phyloP scores from a whole-genome alignment of 2,888 invertebrate species.

The Cactoblastis cactorum region DNA sequence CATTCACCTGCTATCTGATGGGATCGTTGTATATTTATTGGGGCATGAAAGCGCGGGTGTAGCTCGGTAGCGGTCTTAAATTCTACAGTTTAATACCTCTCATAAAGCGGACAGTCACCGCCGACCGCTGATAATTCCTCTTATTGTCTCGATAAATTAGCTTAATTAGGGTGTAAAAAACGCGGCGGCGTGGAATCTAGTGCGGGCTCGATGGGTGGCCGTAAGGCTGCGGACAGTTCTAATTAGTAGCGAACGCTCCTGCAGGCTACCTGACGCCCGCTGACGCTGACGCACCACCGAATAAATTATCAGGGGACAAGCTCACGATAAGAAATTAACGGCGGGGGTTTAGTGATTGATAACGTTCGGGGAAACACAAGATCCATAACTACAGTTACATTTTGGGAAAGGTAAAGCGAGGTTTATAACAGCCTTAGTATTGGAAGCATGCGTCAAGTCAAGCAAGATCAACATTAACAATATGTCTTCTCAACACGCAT shows the following conservation, averaged over 20 bases:
- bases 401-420: too few relatives aligned
- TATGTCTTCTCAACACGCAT: too few relatives aligned
- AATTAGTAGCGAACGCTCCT: constrained; percentile 29
- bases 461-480: too few relatives aligned
- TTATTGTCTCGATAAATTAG: constrained; percentile 77
- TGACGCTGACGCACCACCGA: constrained; percentile 13
- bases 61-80: constrained; percentile 71
- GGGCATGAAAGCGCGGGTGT: constrained; percentile 57
- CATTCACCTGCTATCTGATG: constrained; percentile 54
- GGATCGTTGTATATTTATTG: constrained; percentile 69
- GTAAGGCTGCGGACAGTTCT: constrained; percentile 21
- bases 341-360: constrained; percentile 10
- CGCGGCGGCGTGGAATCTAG: constrained; percentile 66
- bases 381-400: too few relatives aligned
- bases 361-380: background rate
- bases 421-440: too few relatives aligned
- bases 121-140: constrained; percentile 60
- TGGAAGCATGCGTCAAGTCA: too few relatives aligned
- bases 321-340: constrained; percentile 2
- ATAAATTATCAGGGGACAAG: constrained; percentile 12
- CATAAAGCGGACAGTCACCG: constrained; percentile 63
- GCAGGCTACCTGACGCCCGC: constrained; percentile 14
- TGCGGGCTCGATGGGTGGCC: constrained; percentile 65
- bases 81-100: constrained; percentile 64
- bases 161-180: constrained; percentile 78